Conservation (phyloP, 2,113 vertebrate genomes). For the Callorhinus ursinus region DNA sequence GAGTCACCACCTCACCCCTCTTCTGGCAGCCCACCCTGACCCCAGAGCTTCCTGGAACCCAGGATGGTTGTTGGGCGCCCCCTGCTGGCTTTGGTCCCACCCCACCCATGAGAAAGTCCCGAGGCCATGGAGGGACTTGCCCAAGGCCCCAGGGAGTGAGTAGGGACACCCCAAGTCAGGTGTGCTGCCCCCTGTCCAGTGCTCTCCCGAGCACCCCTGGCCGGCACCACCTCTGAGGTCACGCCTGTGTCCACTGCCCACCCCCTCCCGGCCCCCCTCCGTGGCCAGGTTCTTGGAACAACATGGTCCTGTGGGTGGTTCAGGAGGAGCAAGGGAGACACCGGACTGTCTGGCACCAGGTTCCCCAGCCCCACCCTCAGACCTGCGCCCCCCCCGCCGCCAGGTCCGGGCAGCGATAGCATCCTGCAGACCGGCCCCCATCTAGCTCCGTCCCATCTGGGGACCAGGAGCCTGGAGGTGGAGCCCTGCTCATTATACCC, state of each 20-base stretch:
- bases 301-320: accelerated
- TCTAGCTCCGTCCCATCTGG: accelerated
- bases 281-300: background rate
- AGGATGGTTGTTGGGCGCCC: accelerated
- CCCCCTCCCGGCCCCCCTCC: accelerated
- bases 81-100: background rate
- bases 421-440: accelerated
- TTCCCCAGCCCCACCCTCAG: background rate
- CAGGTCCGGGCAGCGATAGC: accelerated
- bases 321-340: accelerated
- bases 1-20: background rate
- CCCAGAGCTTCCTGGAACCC: background rate
- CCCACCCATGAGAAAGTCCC: background rate
- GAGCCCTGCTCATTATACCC: accelerated
- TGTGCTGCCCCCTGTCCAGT: accelerated
- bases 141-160: background rate
- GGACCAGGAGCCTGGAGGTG: background rate
- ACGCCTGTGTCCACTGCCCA: background rate
- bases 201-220: background rate
- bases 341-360: accelerated
- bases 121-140: background rate
- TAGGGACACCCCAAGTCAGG: accelerated
- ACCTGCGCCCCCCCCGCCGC: background rate
- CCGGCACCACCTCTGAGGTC: background rate
- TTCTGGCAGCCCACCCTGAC: background rate